These are phyloP conservation scores for Macrochelys suwanniensis DNA, from an alignment of 2,797 vertebrate species.

Conservation along the genomic window DNA sequence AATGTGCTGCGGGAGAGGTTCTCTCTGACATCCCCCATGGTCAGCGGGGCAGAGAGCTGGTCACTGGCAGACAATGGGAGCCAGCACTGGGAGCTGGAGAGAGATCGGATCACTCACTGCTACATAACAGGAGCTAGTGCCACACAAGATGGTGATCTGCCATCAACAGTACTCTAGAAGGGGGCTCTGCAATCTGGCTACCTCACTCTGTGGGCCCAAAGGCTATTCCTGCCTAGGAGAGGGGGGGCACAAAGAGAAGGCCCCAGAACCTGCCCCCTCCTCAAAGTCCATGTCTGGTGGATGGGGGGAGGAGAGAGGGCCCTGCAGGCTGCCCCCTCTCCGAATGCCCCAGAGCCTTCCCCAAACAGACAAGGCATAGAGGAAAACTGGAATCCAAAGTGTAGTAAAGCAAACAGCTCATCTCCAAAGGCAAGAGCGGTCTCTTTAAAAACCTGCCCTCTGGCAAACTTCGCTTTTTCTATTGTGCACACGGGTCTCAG, in stretches of 20 bases:
- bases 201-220: not conserved
- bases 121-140: not conserved
- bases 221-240: not conserved
- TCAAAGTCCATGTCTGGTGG: not conserved
- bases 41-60: not conserved
- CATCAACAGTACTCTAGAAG: not conserved
- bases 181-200: not conserved
- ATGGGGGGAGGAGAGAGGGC: not conserved
- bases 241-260: not conserved
- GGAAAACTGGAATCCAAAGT: not conserved
- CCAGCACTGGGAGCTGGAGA: not conserved
- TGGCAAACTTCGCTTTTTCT: constrained; percentile 53
- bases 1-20: not conserved
- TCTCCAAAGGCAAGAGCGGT: constrained; percentile 37
- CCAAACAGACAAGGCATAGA: not conserved
- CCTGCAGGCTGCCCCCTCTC: not conserved
- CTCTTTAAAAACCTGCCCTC: constrained; percentile 65
- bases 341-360: not conserved
- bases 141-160: not conserved
- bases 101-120: not conserved
- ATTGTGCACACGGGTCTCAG: constrained; percentile 55
- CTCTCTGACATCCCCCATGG: too few relatives aligned
- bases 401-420: not conserved
- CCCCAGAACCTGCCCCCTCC: not conserved
- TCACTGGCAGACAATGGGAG: not conserved